Evolutionary conservation across 2,113 vertebrate species (phyloP), one percentile per base, ranked within the genome.

Genomic region (Myanophis thanlyinensis): DNA sequence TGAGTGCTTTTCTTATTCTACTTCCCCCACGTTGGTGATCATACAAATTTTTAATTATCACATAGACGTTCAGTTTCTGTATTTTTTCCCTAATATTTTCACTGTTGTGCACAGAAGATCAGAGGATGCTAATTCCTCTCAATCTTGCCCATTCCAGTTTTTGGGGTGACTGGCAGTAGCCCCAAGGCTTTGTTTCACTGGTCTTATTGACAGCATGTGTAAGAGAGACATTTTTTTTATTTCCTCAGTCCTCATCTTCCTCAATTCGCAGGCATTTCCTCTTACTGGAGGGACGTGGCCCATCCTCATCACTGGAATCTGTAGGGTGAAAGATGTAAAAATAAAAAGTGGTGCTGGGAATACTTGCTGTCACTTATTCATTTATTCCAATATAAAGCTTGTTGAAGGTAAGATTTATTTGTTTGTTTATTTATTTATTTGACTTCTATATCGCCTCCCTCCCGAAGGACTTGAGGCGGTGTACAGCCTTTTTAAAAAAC

Each of bases 181-280:
- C 11, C 40, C 49, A 46, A 6, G 49, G 51, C 47, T 73, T 47
- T 35, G 2, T 11, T 11, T 54, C 1, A 18, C 22, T 48, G 9
- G 7, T 4, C 46, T 40, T 22, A 12, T 35, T 12, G 62, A 25
- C 22, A 51, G 86, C 23, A n/a, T n/a, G n/a, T n/a, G n/a, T 23
- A 9, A 27, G 46, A 46, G 49, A 30, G 3, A 7, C 13, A 2
- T 11, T n/a, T 5, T n/a, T 5, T 85, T 54, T 3, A 27, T 2
- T 88, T 35, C 20, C 49, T 97, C 84, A 97, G 90, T 97, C 96
- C 22, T 93, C 92, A 18, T 98, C 98, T 88, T 98, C 98, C 89
- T 98, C 97, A 90, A 98, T 98, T 90, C 97, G 96, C 90, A 97
- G 97, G 48, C 98, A 96, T 87, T 97, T 97, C 90, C 98, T 98